Conservation (phyloP, 2,797 vertebrate species). For the Centropyge bicolor region DNA sequence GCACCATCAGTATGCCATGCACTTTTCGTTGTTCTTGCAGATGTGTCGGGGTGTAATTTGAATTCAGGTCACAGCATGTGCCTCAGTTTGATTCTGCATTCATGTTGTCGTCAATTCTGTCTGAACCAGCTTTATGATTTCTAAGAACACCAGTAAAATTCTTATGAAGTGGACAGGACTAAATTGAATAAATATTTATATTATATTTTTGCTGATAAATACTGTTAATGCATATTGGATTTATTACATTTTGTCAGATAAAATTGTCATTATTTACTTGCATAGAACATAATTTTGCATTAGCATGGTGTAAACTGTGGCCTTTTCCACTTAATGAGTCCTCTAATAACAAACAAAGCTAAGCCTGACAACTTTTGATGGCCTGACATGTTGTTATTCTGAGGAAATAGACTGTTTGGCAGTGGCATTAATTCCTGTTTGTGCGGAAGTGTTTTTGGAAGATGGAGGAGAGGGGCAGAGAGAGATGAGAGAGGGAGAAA, state of each 20-base stretch:
- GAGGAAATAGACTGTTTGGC: slow-evolving; percentile 48
- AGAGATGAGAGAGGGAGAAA: slow-evolving; percentile 75
- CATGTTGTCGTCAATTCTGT: slow-evolving; percentile 4
- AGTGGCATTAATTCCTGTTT: slow-evolving; percentile 65
- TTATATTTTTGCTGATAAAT: not conserved
- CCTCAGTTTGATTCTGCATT: slow-evolving; percentile 4
- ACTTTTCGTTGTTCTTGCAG: slow-evolving; percentile 1
- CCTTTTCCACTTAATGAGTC: slow-evolving; percentile 40
- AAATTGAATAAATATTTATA: not conserved
- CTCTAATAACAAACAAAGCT: slow-evolving; percentile 50
- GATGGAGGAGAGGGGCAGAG: slow-evolving; percentile 55
- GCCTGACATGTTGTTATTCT: slow-evolving; percentile 49
- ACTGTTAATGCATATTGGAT: not conserved
- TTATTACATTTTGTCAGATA: slow-evolving; percentile 3
- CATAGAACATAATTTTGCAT: slow-evolving; percentile 17
- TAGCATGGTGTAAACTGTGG: not conserved
- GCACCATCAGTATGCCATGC: slow-evolving; percentile 2
- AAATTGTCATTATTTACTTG: slow-evolving; percentile 12
- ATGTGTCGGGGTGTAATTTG: slow-evolving; percentile 6
- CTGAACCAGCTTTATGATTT: not conserved
- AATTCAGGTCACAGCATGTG: slow-evolving; percentile 20
- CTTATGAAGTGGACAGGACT: not conserved
- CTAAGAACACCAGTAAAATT: slow-evolving; percentile 1
- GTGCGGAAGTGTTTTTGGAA: slow-evolving; percentile 68
- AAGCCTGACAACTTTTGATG: slow-evolving; percentile 41